Base-by-base conservation (phyloP, 2,888 invertebrate genomes). In the Leptinotarsa juncta region DNA sequence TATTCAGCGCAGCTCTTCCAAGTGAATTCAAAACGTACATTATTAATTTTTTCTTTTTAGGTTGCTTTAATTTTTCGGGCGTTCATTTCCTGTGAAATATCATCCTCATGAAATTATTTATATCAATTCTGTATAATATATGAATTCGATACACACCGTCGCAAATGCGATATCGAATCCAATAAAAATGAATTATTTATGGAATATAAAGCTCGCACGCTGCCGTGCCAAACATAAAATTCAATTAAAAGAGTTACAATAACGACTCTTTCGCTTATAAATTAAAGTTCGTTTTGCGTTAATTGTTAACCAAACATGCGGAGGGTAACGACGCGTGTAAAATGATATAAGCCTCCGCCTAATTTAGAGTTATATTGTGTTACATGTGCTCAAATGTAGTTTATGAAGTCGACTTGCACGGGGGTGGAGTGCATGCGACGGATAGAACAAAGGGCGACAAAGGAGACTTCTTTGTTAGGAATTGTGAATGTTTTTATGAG, bases 301-400 rank as follows among this genome's bases (percentile, higher is more conserved):
- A 74, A 67, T 74, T 62, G 67, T 74, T 60, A 74, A 70, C 55
- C 70, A 62, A 74, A 74, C 70, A 70, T 67, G 67, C 70, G 70
- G 67, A 50, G 51, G 60, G 51, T 60, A 70, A 62, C 70, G 57
- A 53, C 23, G 26, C 62, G 62, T 70, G 68, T 73, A 67, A 67
- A 70, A 74, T 67, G 60, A 50, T 67, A 57, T 67, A 66, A 55
- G 48, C 53, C 67, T 67, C n/a, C 67, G 67, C 69, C 70, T 70
- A 65, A 74, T 74, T 74, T 74, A 74, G 67, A 74, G 70, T 57
- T 57, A 57, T 57, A 57, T 57, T 70, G 62, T 62, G 26, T 62
- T 62, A 62, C 62, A 62, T 62, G 62, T 42, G 62, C 42, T 62
- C 62, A 42, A 62, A 62, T 42, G 42, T 42, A 62, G 62, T 62